A percentile compares a stretch with the other conserved stretches of the same genome.
These are phyloP conservation scores for Plemyria rubiginata DNA, from an alignment of 2,888 invertebrate species.

Conservation along the genomic window DNA sequence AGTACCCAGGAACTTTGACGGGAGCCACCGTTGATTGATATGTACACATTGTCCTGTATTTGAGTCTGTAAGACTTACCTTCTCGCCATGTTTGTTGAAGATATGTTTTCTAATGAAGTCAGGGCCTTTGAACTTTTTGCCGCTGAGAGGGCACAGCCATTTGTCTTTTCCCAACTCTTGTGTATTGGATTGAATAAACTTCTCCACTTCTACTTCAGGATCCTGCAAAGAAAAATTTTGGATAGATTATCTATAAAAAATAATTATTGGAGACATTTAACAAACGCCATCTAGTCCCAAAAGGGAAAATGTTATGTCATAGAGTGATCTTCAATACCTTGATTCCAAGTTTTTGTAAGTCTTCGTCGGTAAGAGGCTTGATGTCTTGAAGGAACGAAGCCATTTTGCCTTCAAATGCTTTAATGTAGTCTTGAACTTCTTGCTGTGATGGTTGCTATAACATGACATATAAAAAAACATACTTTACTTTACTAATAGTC, in stretches of 20 bases:
- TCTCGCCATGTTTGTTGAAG: constrained; percentile 98
- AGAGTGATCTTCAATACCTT: constrained; percentile 79
- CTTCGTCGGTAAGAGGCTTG: constrained; percentile 89
- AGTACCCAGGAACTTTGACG: no score
- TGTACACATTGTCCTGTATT: no score
- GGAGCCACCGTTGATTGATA: no score
- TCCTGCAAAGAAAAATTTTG: constrained; percentile 66
- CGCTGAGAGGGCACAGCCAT: constrained; percentile 99
- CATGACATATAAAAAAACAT: background rate
- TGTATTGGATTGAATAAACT: constrained; percentile 97
- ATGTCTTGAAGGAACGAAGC: constrained; percentile 93
- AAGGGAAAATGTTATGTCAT: background rate
- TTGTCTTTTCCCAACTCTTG: constrained; percentile 99
- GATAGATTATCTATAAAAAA: background rate
- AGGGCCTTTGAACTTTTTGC: constrained; percentile 99
- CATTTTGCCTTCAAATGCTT: constrained; percentile 96
- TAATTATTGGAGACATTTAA: no score
- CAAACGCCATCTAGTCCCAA: background rate
- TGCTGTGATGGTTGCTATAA: constrained; percentile 86
- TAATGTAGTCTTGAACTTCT: constrained; percentile 90
- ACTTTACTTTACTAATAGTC: background rate
- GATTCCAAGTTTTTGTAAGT: constrained; percentile 92
- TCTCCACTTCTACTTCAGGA: constrained; percentile 92
- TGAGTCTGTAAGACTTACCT: constrained; percentile 73
- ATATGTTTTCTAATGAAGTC: constrained; percentile 99